Evolutionary conservation across 2,888 invertebrate genomes (phyloP).

Genomic region (Sturmia bella): DNA sequence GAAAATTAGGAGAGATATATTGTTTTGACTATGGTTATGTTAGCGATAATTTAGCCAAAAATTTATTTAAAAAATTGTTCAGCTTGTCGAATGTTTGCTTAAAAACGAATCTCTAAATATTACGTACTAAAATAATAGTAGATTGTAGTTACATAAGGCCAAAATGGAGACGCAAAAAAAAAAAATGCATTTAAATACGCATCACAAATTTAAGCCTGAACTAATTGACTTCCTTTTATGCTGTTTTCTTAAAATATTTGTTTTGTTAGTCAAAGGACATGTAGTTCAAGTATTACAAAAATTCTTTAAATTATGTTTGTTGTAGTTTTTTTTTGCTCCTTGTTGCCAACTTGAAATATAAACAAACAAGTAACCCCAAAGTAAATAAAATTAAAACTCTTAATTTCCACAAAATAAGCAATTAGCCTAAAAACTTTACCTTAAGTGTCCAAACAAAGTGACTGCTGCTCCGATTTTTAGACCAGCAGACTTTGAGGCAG

Average conservation of each 20-base stretch:
- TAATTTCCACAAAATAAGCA: conserved; percentile 81
- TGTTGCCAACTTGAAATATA: conserved; percentile 51
- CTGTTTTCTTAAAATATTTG: not conserved
- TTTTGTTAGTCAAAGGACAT: conserved; percentile 31
- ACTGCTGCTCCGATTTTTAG: conserved; percentile 48
- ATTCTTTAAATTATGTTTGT: conserved; percentile 27
- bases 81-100: no score
- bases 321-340: not conserved
- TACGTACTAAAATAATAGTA: no score
- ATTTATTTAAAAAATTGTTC: no score
- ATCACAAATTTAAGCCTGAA: not conserved
- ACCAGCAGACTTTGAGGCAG: conserved; percentile 64
- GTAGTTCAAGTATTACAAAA: conserved; percentile 34
- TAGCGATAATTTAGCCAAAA: no score
- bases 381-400: conserved; percentile 81
- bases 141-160: no score
- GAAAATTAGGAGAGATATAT: no score
- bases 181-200: conserved; percentile 7
- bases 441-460: conserved; percentile 80
- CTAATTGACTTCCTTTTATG: not conserved
- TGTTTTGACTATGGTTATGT: no score
- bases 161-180: no score
- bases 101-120: no score
- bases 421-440: conserved; percentile 80
- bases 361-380: conserved; percentile 71